These are phyloP conservation scores for Morinoia aosen DNA, from an alignment of 2,888 invertebrate species.

Conservation along the genomic window DNA sequence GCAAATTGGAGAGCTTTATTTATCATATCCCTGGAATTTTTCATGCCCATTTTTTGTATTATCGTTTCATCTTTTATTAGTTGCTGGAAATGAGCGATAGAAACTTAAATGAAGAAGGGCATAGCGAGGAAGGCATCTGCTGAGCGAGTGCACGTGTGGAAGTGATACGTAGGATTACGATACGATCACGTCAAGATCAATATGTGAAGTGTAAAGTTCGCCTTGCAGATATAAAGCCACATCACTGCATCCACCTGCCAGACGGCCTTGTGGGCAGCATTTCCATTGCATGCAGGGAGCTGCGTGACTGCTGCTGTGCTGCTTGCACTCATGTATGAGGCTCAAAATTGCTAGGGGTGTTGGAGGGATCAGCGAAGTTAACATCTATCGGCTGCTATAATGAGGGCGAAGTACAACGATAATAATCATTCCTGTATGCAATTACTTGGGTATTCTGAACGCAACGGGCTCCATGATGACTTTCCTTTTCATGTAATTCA, in stretches of 20 bases:
- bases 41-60: conserved; percentile 51
- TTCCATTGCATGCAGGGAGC: background rate
- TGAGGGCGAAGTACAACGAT: background rate
- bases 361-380: background rate
- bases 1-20: conserved; percentile 49
- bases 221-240: background rate
- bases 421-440: background rate
- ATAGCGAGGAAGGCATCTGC: conserved; percentile 34
- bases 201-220: conserved; percentile 5
- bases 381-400: background rate
- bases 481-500: background rate
- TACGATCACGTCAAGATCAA: conserved; percentile 33
- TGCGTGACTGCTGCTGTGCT: background rate
- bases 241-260: background rate
- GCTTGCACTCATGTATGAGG: background rate
- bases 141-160: background rate
- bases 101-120: conserved; percentile 49
- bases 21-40: conserved; percentile 52
- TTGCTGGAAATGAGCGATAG: conserved; percentile 45
- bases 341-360: background rate
- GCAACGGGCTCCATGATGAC: background rate
- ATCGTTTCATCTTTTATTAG: conserved; percentile 45
- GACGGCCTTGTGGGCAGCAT: background rate
- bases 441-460: background rate
- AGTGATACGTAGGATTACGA: conserved; percentile 1